A percentile compares a stretch with the other conserved stretches of the same genome.
Evolutionary conservation across 2,888 invertebrate species (phyloP).

Genomic region (Himalopsyche kuldschensis): DNA sequence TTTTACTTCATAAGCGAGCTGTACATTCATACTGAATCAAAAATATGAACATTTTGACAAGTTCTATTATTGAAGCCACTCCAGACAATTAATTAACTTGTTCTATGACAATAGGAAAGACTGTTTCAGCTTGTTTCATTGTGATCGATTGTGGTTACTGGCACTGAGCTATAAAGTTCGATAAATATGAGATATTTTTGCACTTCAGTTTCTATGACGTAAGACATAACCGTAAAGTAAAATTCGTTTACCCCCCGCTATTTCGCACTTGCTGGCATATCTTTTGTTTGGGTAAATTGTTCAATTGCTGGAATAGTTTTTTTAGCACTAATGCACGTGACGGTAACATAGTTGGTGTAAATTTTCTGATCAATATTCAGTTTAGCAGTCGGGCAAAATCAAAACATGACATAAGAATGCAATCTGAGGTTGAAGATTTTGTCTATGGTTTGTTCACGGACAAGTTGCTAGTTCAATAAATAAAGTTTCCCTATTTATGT

Average conservation of each 20-base stretch:
- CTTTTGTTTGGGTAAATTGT: background rate
- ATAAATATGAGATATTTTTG: background rate
- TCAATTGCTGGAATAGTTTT: constrained; percentile 10
- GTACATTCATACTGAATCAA: no score
- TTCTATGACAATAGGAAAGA: no score
- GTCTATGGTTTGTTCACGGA: background rate
- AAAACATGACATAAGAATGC: background rate
- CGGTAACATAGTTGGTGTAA: background rate
- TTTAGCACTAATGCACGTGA: constrained; percentile 5
- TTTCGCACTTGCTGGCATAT: constrained; percentile 7
- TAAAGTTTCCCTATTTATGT: no score
- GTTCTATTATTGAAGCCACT: no score
- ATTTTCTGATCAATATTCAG: background rate
- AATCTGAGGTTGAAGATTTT: background rate
- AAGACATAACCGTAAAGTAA: constrained; percentile 24
- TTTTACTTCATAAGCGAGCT: no score
- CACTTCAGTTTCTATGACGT: constrained; percentile 15
- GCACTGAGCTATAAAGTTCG: background rate
- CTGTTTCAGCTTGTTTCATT: no score
- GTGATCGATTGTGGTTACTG: no score
- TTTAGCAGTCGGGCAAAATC: background rate
- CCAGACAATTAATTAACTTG: no score
- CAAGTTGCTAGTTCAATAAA: no score
- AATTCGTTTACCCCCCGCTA: background rate
- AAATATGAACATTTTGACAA: no score